A percentile compares a stretch with the other conserved stretches of the same genome.
These are phyloP conservation scores for Crypturellus tataupa DNA, from an alignment of 2,797 vertebrate species.

Conservation along the genomic window DNA sequence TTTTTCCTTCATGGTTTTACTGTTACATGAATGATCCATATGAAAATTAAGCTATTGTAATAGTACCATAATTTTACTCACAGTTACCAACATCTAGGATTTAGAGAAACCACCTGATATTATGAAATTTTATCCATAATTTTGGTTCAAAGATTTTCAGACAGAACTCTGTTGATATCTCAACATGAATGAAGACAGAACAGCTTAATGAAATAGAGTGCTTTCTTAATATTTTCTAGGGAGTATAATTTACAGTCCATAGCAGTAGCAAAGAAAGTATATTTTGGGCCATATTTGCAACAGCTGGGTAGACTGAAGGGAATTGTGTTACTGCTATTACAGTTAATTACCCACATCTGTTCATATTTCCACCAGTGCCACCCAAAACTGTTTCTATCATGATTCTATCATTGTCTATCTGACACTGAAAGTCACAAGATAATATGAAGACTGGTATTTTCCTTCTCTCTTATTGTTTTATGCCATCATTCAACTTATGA, in stretches of 20 bases:
- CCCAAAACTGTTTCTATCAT: not conserved
- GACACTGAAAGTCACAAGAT: not conserved
- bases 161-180: not conserved
- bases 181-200: not conserved
- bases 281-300: not conserved
- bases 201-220: not conserved
- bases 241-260: not conserved
- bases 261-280: not conserved
- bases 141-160: not conserved
- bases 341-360: constrained; percentile 9
- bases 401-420: not conserved
- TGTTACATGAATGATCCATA: not conserved
- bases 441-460: not conserved
- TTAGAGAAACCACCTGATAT: not conserved
- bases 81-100: not conserved
- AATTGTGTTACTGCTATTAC: not conserved
- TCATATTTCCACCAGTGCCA: not conserved
- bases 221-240: not conserved
- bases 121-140: not conserved
- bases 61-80: not conserved
- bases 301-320: not conserved
- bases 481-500: not conserved
- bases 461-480: not conserved
- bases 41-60: not conserved
- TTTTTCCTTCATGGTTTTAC: not conserved